These are phyloP conservation scores for Camelus dromedarius DNA, from an alignment of 2,113 vertebrate genomes.

Conservation along the genomic window DNA sequence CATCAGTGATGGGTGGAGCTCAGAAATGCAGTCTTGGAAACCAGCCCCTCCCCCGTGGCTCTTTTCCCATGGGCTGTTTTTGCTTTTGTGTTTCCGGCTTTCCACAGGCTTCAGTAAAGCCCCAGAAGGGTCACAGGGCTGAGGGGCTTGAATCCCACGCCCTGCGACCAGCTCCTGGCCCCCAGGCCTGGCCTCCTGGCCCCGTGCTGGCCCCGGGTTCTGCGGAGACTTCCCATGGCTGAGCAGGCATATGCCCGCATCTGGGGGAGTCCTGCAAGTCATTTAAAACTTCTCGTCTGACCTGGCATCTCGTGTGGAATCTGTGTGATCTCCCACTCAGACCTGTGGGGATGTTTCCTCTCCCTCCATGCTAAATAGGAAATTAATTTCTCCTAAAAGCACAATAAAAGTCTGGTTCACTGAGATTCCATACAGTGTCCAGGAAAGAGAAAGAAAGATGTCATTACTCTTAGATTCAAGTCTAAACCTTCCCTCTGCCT, in stretches of 20 bases:
- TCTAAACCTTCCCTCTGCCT: too few relatives aligned
- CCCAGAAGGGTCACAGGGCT: not conserved
- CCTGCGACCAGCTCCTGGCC: accelerated
- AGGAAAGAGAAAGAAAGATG: too few relatives aligned
- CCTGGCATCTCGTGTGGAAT: too few relatives aligned
- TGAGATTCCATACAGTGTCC: not conserved
- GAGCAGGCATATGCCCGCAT: accelerated
- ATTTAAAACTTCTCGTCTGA: too few relatives aligned
- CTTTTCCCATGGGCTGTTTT: not conserved
- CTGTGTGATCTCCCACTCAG: not conserved
- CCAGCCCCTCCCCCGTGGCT: not conserved
- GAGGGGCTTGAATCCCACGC: not conserved
- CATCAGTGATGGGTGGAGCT: accelerated
- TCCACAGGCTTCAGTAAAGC: not conserved
- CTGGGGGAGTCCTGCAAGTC: accelerated
- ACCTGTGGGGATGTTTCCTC: not conserved
- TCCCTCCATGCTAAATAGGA: not conserved
- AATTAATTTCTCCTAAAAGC: not conserved
- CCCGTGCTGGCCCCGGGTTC: accelerated
- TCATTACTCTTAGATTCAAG: accelerated
- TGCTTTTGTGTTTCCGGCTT: not conserved
- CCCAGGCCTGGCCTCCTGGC: not conserved
- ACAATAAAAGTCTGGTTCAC: not conserved
- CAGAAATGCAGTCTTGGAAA: not conserved
- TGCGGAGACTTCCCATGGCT: not conserved